Evolutionary conservation across 1,140 invertebrate species (phyloP).

Genomic region (Formica selysi): DNA sequence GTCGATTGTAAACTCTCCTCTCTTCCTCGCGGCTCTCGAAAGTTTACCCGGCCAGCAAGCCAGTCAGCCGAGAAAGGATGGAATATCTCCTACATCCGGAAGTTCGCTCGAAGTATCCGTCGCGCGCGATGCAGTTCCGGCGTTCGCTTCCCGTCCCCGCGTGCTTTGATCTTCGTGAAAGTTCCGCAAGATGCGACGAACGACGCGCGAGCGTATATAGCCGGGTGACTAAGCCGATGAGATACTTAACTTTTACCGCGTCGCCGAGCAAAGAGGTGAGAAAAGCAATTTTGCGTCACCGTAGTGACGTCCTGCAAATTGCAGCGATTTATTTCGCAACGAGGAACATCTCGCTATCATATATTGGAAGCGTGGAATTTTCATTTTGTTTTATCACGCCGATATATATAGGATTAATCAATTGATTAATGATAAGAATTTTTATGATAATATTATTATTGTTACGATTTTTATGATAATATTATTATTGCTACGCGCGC

Average conservation of each 20-base stretch:
- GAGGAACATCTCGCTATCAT: not conserved
- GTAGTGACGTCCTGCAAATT: conserved; percentile 61
- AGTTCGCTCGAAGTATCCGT: conserved; percentile 60
- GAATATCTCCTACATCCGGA: conserved; percentile 54
- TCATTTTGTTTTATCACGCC: conserved; percentile 29
- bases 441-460: too few relatives aligned
- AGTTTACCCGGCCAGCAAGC: conserved; percentile 26
- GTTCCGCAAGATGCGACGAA: conserved; percentile 53
- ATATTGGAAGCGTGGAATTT: conserved; percentile 21
- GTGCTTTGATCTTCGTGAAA: conserved; percentile 63
- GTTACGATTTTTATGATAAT: not conserved
- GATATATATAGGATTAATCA: conserved; percentile 19
- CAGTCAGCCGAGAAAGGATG: conserved; percentile 33
- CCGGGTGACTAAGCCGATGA: conserved; percentile 59
- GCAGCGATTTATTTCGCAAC: conserved; percentile 50
- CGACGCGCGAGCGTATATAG: conserved; percentile 31
- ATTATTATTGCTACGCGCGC: not conserved
- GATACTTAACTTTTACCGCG: conserved; percentile 65
- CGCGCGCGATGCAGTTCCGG: conserved; percentile 49
- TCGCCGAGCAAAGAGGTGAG: conserved; percentile 49
- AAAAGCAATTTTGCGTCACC: conserved; percentile 62
- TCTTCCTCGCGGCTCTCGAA: conserved; percentile 23
- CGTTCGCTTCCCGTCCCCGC: conserved; percentile 4
- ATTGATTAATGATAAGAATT: conserved; percentile 20
- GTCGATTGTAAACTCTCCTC: conserved; percentile 23